Percentiles rank a stretch among this genome's conserved stretches.
Conservation (phyloP, 1,140 invertebrate species). For the Ladona fulva region DNA sequence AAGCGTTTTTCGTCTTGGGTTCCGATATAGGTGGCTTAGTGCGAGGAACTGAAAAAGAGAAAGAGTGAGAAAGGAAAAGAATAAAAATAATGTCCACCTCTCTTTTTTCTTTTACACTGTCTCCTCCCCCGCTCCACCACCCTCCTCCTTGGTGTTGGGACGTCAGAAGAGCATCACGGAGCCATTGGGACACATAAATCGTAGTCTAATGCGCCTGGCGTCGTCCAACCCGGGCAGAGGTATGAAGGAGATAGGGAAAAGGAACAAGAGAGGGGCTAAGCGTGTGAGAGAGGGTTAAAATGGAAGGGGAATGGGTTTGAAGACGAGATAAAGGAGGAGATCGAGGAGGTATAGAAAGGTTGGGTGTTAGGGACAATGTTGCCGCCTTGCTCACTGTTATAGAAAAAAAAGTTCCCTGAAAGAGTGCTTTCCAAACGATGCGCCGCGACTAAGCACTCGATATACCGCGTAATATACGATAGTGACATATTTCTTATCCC, state of each 20-base stretch:
- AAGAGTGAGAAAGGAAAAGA: background rate
- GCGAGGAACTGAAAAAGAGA: background rate
- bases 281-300: background rate
- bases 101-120: background rate
- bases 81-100: background rate
- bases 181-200: conserved; percentile 1
- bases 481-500: no score
- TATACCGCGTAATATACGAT: no score
- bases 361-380: background rate
- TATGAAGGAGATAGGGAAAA: background rate
- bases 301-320: background rate
- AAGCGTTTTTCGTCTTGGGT: no score
- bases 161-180: background rate
- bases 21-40: background rate
- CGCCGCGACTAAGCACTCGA: no score
- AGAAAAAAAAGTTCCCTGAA: no score
- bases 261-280: background rate
- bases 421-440: no score
- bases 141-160: background rate
- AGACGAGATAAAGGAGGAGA: background rate
- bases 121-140: background rate
- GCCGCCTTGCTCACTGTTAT: background rate
- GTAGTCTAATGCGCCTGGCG: conserved; percentile 1
- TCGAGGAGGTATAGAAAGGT: background rate
- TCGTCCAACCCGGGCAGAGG: background rate